These are phyloP conservation scores for Ceratina japonica DNA, from an alignment of 1,140 invertebrate genomes.

Conservation along the genomic window DNA sequence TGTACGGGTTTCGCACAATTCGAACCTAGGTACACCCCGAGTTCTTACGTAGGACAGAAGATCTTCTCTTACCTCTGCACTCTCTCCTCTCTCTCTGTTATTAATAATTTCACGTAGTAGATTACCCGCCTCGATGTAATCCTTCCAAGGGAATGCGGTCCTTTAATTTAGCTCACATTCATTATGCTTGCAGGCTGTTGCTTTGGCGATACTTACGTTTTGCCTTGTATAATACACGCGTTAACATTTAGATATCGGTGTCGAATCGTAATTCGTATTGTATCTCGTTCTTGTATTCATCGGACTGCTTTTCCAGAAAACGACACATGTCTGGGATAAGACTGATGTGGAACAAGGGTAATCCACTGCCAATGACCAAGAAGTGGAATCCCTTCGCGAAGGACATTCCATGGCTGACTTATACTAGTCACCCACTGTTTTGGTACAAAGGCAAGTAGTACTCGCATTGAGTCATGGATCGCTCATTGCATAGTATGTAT, in stretches of 20 bases:
- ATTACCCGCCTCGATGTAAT: not conserved
- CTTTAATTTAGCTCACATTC: not conserved
- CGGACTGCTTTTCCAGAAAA: slow-evolving; percentile 76
- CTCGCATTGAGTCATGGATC: not conserved
- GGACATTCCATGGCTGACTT: slow-evolving; percentile 88
- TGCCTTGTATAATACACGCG: not conserved
- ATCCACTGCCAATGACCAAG: slow-evolving; percentile 84
- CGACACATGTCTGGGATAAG: slow-evolving; percentile 87
- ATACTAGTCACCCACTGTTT: slow-evolving; percentile 89
- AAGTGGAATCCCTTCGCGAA: slow-evolving; percentile 93
- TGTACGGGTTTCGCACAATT: slow-evolving; percentile 82
- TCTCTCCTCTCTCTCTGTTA: not conserved
- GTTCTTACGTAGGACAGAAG: not conserved
- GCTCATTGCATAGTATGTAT: too few relatives aligned
- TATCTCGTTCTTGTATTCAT: not conserved
- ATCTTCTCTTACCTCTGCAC: slow-evolving; percentile 9
- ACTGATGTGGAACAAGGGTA: slow-evolving; percentile 87
- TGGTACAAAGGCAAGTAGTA: slow-evolving; percentile 85
- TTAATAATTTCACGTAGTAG: not conserved
- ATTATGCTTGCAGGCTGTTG: slow-evolving; percentile 11
- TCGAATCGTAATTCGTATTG: not conserved
- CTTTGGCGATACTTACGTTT: not conserved
- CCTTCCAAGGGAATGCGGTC: not conserved
- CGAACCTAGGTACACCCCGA: slow-evolving; percentile 81
- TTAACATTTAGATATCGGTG: not conserved